Evolutionary conservation across 1,140 invertebrate species (phyloP).

Genomic region (Plodia interpunctella): DNA sequence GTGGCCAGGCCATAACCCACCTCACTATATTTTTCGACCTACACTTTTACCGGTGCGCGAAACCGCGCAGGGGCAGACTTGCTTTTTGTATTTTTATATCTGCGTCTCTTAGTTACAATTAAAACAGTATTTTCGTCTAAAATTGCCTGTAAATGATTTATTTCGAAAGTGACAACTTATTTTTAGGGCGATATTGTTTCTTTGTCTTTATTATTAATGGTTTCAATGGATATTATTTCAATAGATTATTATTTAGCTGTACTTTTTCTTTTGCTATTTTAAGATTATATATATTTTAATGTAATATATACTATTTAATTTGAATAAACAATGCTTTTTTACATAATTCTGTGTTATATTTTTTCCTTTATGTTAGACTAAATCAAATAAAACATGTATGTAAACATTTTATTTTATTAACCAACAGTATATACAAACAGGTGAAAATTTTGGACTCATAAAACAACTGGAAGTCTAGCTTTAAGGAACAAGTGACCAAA

Average conservation of each 20-base stretch:
- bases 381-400: not conserved
- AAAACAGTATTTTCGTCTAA: conserved; percentile 39
- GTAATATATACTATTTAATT: conserved; percentile 77
- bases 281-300: conserved; percentile 73
- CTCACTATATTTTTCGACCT: conserved; percentile 70
- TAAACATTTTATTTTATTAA: conserved; percentile 39
- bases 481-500: conserved; percentile 29
- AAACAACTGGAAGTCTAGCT: conserved; percentile 32
- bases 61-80: conserved; percentile 53
- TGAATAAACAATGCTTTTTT: conserved; percentile 76
- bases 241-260: conserved; percentile 72
- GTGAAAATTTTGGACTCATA: conserved; percentile 22
- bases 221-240: conserved; percentile 68
- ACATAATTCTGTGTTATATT: conserved; percentile 23
- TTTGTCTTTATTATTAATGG: conserved; percentile 50
- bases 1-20: conserved; percentile 33
- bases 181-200: conserved; percentile 50
- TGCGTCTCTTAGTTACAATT: conserved; percentile 27
- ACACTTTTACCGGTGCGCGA: conserved; percentile 60
- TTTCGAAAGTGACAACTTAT: conserved; percentile 40
- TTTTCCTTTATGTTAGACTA: not conserved
- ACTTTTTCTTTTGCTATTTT: conserved; percentile 71
- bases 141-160: conserved; percentile 35
- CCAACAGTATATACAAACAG: conserved; percentile 46
- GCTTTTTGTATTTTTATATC: conserved; percentile 76